Conservation (phyloP, 2,797 vertebrate species). For the Salmo trutta region DNA sequence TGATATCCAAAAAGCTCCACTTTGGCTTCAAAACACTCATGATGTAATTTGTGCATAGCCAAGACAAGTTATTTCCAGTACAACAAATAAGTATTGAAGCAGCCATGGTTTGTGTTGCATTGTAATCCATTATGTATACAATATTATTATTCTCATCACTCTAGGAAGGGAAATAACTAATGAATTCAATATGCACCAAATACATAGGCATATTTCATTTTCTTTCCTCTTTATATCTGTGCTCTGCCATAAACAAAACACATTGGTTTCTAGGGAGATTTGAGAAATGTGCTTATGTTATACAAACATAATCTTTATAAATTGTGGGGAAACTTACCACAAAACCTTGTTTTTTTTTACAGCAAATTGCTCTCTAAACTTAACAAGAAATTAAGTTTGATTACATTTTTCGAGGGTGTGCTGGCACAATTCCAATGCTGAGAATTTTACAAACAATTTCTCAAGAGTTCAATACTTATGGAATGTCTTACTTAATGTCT, state of each 20-base stretch:
- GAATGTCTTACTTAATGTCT: slow-evolving; percentile 6
- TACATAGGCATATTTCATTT: not conserved
- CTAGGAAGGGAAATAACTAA: not conserved
- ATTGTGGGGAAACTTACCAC: not conserved
- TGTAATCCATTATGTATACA: not conserved
- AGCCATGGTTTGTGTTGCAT: not conserved
- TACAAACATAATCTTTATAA: not conserved
- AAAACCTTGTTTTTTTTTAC: not conserved
- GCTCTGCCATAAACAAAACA: not conserved
- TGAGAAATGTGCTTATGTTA: not conserved
- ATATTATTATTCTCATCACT: not conserved
- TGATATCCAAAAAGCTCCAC: not conserved
- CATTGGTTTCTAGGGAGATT: not conserved
- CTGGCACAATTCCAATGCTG: not conserved
- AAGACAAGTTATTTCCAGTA: not conserved
- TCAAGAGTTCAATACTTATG: not conserved
- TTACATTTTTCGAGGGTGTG: not conserved
- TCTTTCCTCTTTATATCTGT: not conserved
- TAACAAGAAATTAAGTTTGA: not conserved
- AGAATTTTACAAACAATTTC: not conserved
- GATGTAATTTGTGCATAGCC: not conserved
- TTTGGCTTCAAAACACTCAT: not conserved
- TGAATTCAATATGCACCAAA: not conserved
- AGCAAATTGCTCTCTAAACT: not conserved
- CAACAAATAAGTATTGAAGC: not conserved